A percentile compares a stretch with the other conserved stretches of the same genome.
phyloP scores from a whole-genome alignment of 2,888 invertebrate species.

The Smittia sp. region DNA sequence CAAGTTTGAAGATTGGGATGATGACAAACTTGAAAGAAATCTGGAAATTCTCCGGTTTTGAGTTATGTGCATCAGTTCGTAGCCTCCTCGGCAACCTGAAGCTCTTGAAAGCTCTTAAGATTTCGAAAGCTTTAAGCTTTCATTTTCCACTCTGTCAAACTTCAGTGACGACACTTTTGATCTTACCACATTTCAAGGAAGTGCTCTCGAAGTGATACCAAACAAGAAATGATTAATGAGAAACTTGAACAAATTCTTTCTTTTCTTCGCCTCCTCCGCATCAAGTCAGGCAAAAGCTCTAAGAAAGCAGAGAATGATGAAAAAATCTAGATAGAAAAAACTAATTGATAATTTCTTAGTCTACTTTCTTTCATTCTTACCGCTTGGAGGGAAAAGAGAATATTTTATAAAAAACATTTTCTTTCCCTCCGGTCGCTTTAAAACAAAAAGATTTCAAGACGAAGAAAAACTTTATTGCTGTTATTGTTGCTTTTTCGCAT shows the following conservation, averaged over 20 bases:
- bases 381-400: background rate
- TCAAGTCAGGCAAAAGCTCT: background rate
- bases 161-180: too few relatives aligned
- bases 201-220: background rate
- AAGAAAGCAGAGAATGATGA: background rate
- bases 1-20: too few relatives aligned
- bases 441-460: background rate
- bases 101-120: too few relatives aligned
- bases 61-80: too few relatives aligned
- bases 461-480: slow-evolving; percentile 12
- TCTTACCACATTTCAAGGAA: too few relatives aligned
- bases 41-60: too few relatives aligned
- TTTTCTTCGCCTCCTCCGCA: background rate
- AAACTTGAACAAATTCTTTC: background rate
- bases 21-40: too few relatives aligned
- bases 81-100: too few relatives aligned
- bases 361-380: background rate
- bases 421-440: too few relatives aligned
- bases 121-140: too few relatives aligned
- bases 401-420: background rate
- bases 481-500: slow-evolving; percentile 14
- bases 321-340: background rate
- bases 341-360: background rate
- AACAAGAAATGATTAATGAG: background rate
- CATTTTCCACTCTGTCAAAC: too few relatives aligned